A percentile compares a stretch with the other conserved stretches of the same genome.
These are phyloP conservation scores for Drosophila virilis DNA, from an alignment of 1,140 invertebrate genomes.

Conservation along the genomic window DNA sequence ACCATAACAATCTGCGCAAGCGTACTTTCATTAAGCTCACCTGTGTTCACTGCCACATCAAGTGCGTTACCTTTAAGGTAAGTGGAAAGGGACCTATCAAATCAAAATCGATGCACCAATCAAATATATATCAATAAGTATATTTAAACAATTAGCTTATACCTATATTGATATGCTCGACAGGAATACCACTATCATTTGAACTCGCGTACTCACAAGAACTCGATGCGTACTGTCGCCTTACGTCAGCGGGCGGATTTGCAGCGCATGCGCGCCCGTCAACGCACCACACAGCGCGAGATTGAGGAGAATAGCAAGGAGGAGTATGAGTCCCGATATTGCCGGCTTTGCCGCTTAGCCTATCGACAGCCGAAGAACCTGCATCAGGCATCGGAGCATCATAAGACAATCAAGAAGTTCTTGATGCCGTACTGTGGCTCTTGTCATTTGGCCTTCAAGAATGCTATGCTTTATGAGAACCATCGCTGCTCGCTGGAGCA, in stretches of 20 bases:
- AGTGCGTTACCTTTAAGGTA: constrained; percentile 89
- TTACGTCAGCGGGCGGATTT: constrained; percentile 89
- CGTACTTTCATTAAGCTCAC: constrained; percentile 88
- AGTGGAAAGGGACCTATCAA: constrained; percentile 28
- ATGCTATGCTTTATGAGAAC: constrained; percentile 92
- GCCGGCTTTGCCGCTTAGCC: constrained; percentile 91
- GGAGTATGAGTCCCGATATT: constrained; percentile 88
- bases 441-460: constrained; percentile 88
- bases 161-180: neutral
- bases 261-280: constrained; percentile 89
- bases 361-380: constrained; percentile 90
- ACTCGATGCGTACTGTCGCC: constrained; percentile 89
- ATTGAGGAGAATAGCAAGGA: constrained; percentile 88
- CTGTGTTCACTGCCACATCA: constrained; percentile 90
- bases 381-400: constrained; percentile 90
- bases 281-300: constrained; percentile 89
- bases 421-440: constrained; percentile 90
- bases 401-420: constrained; percentile 92
- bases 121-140: too few species aligned
- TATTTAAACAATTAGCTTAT: neutral
- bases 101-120: neutral
- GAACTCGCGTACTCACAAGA: constrained; percentile 88
- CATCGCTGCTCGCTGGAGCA: constrained; percentile 92
- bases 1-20: constrained; percentile 72
- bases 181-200: constrained; percentile 90